These are phyloP conservation scores for Hermaeophaga mercurialis DNA, from an alignment of 2,888 invertebrate genomes.

Conservation along the genomic window DNA sequence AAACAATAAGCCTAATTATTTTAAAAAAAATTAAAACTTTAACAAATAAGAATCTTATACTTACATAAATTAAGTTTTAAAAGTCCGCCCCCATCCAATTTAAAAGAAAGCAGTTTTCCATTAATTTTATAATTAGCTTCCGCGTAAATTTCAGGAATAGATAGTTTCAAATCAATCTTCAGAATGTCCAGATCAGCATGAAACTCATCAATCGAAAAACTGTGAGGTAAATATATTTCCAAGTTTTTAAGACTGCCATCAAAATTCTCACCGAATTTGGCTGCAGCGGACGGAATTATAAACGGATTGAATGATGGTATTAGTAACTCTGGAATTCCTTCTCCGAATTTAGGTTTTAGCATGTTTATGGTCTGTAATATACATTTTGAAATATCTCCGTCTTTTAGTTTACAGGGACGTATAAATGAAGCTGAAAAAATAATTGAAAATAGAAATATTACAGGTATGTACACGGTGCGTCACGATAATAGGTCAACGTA, in stretches of 20 bases:
- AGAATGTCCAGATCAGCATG: slow-evolving; percentile 60
- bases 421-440: slow-evolving; percentile 66
- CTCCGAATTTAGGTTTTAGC: slow-evolving; percentile 62
- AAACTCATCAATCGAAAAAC: slow-evolving; percentile 62
- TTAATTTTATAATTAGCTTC: slow-evolving; percentile 66
- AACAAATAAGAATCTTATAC: no score
- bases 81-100: slow-evolving; percentile 69
- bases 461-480: no score
- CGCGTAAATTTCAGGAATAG: slow-evolving; percentile 67
- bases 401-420: slow-evolving; percentile 67
- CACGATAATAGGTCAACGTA: no score
- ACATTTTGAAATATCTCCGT: slow-evolving; percentile 66
- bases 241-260: slow-evolving; percentile 39
- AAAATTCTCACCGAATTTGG: slow-evolving; percentile 61
- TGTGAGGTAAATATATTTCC: slow-evolving; percentile 61
- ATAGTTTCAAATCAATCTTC: slow-evolving; percentile 62
- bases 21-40: no score
- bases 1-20: no score
- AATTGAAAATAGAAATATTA: no score
- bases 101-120: slow-evolving; percentile 71
- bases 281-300: slow-evolving; percentile 67
- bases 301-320: slow-evolving; percentile 74
- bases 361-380: slow-evolving; percentile 63
- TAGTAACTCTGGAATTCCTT: slow-evolving; percentile 68
- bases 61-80: slow-evolving; percentile 70